Percentiles rank a stretch among this genome's conserved stretches.
phyloP scores from a whole-genome alignment of 2,113 vertebrate species.

The Vidua chalybeata region DNA sequence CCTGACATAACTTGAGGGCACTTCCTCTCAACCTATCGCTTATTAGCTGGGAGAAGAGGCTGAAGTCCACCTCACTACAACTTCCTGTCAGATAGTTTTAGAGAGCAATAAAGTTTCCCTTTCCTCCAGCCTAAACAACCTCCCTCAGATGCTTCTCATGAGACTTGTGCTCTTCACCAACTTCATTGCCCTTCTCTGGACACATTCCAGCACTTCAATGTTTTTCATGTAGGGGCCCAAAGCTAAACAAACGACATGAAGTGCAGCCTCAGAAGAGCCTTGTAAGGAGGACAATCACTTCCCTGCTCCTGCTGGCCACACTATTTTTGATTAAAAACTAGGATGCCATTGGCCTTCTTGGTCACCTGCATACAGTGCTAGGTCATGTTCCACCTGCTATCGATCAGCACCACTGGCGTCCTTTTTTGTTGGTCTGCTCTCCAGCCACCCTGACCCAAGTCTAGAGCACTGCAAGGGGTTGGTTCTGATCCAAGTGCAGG shows the following conservation, averaged over 20 bases:
- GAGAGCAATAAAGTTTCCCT: background rate
- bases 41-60: background rate
- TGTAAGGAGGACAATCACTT: rapidly evolving
- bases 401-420: rapidly evolving
- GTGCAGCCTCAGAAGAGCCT: background rate
- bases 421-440: background rate
- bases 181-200: background rate
- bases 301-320: background rate
- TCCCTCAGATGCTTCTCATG: background rate
- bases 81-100: background rate
- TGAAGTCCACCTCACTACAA: background rate
- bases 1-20: background rate
- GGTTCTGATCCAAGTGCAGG: background rate
- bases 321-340: background rate
- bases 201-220: background rate
- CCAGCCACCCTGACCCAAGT: background rate
- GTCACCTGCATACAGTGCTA: background rate
- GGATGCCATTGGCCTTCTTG: background rate
- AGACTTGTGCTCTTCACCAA: background rate
- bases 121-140: background rate
- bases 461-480: background rate
- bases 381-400: background rate
- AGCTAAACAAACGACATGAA: background rate
- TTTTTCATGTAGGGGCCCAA: rapidly evolving
- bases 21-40: background rate